Evolutionary conservation across 2,888 invertebrate genomes (phyloP), one percentile per base, ranked within the genome.

Genomic region (Pilophorus perplexus): DNA sequence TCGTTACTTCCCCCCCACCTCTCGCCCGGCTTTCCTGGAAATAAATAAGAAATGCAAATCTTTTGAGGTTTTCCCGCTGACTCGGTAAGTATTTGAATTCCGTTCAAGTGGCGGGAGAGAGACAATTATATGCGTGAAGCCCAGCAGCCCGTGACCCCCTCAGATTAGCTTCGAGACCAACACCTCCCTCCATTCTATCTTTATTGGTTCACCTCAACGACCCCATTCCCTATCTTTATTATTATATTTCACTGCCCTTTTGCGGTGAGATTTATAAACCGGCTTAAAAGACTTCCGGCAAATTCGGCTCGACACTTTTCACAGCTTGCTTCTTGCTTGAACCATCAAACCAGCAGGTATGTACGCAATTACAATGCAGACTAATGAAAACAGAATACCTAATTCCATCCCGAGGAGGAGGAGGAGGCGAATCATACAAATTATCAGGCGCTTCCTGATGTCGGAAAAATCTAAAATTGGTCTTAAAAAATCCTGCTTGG

Each of bases 151-250:
- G 62, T 62, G 62, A 62, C 62, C 46, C 62, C 62, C 48, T 46
- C 62, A 62, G 62, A 62, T 62, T 62, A 62, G 48, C 46, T 27
- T 3, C 16, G 37, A 3, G 28, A 12, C 60, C 27, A 25, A 18
- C 38, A 16, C 28, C 46, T 12, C 10, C 38, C 16, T 33, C 62
- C 16, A 16, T 59, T 48, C 46, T 62, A 62, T 62, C 46, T 62
- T 62, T 62, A 48, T 62, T 46, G 62, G 62, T 62, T 48, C 62
- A 62, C 62, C 62, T 46, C 46, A 62, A 46, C 46, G 48, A 62
- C 62, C 62, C 16, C 60, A n/a, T 25, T 20, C 48, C 46, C 46
- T 62, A 62, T 62, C 62, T 62, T 62, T 46, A 62, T 62, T 46
- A 62, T 62, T 46, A 46, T 37, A 46, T 42, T 42, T 59, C 59